Evolutionary conservation across 2,888 invertebrate genomes (phyloP), one percentile per base, ranked within the genome.

Genomic region (Rhynchonema sp.): DNA sequence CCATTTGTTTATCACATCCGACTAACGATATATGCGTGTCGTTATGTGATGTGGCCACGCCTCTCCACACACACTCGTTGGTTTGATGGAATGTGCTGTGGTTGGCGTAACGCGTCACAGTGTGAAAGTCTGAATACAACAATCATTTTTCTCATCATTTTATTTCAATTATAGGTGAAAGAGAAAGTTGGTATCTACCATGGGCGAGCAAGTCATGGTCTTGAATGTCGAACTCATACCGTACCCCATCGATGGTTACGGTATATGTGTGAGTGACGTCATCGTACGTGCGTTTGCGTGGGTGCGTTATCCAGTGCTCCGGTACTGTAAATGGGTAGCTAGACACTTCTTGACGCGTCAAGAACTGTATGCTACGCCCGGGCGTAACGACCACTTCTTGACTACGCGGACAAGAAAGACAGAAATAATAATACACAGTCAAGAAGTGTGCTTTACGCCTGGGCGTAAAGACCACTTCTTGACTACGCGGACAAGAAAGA

Each of bases 1-100:
- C 68, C 65, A 63, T 63, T 56, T 64, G 56, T 13, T 62, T 58
- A 27, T 64, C 67, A 60, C 68, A 68, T 22, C 68, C 68, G 29
- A 64, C 63, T 1, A 68, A 59, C 20, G 66, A 64, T 30, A 68
- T 64, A 3, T 30, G 60, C 6, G 65, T 63, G 38, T 62, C 61
- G 30, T 62, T 62, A 56, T 64, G 61, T 2, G 53, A 29, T 13
- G 60, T 26, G 1, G 64, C 61, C 23, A 58, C 30, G 23, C 68
- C 68, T 57, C 64, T 63, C 57, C 63, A 68, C 22, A 66, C 63
- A 58, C 67, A 67, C 22, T 64, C 38, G 9, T 38, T 38, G 9
- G 38, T 6, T 17, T 38, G 38, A 17, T 38, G 38, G 38, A 13
- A 38, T 6, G 9, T 27, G 20, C 55, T 29, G 55, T 13, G 13